These are phyloP conservation scores for Xylota sylvarum DNA, from an alignment of 2,888 invertebrate species.

Conservation along the genomic window DNA sequence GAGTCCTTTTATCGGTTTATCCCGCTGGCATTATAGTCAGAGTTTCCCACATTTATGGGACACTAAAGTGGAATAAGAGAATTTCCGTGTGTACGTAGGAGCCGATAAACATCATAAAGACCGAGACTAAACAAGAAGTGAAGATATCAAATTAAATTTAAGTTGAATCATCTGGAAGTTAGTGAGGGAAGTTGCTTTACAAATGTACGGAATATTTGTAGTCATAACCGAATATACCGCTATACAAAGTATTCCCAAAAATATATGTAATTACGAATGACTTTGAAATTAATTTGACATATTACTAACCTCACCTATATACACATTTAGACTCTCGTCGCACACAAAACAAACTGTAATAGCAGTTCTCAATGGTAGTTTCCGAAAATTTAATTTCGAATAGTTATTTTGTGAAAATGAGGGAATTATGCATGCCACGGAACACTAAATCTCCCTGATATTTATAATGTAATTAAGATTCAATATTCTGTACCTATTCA, in stretches of 20 bases:
- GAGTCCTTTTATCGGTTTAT: constrained; percentile 52
- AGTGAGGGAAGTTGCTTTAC: neutral
- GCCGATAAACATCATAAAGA: constrained; percentile 5
- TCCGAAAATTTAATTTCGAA: constrained; percentile 18
- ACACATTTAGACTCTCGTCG: neutral
- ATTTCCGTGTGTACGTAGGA: constrained; percentile 15
- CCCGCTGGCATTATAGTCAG: constrained; percentile 50
- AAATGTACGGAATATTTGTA: too few species aligned
- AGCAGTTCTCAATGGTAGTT: constrained; percentile 19
- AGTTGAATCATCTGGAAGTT: neutral
- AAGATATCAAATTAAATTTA: constrained; percentile 18
- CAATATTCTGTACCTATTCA: constrained; percentile 45
- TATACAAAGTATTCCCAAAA: neutral
- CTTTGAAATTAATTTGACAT: constrained; percentile 27
- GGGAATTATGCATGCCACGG: constrained; percentile 14
- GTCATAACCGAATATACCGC: neutral
- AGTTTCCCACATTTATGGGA: constrained; percentile 42
- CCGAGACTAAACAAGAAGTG: neutral
- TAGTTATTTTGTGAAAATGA: neutral
- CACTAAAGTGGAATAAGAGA: constrained; percentile 44
- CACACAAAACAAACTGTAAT: neutral
- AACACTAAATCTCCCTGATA: constrained; percentile 34
- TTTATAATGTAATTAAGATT: constrained; percentile 60
- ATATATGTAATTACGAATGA: constrained; percentile 21
- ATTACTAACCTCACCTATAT: neutral